phyloP scores from a whole-genome alignment of 2,888 invertebrate genomes.

The Smittia sp. region DNA sequence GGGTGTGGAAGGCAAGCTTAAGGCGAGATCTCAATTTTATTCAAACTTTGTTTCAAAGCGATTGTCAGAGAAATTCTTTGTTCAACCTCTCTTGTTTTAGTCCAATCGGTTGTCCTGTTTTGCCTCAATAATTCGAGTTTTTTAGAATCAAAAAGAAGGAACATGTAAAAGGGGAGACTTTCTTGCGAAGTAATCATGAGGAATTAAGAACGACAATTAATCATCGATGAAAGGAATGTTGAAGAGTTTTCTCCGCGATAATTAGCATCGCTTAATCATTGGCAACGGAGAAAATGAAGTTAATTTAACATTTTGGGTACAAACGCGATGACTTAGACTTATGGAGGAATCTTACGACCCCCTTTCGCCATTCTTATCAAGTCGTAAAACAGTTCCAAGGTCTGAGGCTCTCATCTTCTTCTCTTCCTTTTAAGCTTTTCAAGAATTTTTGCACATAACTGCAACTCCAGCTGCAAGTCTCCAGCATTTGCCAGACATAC shows the following conservation, averaged over 20 bases:
- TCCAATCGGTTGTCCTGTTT: not conserved
- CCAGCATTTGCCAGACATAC: too few relatives aligned
- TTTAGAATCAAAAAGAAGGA: constrained; percentile 10
- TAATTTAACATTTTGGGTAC: not conserved
- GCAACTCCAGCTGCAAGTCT: too few relatives aligned
- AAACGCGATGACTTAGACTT: too few relatives aligned
- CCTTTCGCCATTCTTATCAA: not conserved
- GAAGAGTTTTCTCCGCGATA: constrained; percentile 24
- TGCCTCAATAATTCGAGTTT: not conserved
- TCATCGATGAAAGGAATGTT: constrained; percentile 33
- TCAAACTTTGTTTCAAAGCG: not conserved
- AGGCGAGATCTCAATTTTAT: not conserved
- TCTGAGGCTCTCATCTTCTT: too few relatives aligned
- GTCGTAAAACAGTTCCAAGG: not conserved
- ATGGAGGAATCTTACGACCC: not conserved
- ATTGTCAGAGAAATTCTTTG: not conserved
- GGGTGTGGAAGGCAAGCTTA: not conserved
- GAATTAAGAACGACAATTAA: constrained; percentile 40
- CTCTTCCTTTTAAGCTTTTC: too few relatives aligned
- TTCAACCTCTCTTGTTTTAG: not conserved
- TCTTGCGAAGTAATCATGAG: constrained; percentile 32
- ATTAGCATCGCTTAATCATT: constrained; percentile 33
- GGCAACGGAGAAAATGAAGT: not conserved
- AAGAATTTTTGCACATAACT: too few relatives aligned
- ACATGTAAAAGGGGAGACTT: not conserved